These are phyloP conservation scores for Zosterops pallidus DNA, from an alignment of 2,113 vertebrate genomes.

Conservation along the genomic window DNA sequence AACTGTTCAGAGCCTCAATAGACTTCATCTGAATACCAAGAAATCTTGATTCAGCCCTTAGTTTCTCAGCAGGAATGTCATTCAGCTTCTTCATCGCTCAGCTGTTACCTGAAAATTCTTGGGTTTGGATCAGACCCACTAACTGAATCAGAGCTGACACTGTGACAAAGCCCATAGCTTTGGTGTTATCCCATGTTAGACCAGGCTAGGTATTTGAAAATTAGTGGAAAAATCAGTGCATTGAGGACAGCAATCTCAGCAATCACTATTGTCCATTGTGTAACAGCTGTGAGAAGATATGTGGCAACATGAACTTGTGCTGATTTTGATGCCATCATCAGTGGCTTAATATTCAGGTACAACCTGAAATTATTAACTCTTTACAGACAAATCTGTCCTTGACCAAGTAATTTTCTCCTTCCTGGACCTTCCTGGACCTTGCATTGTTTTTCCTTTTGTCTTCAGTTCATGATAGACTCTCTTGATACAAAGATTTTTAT, in stretches of 20 bases:
- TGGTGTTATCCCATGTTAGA: background rate
- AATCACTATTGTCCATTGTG: background rate
- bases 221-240: background rate
- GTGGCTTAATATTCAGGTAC: background rate
- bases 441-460: background rate
- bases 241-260: background rate
- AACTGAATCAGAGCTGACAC: background rate
- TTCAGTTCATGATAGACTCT: background rate
- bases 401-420: background rate
- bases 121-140: background rate
- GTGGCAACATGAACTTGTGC: background rate
- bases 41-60: background rate
- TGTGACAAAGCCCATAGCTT: background rate
- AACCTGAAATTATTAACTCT: background rate
- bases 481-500: background rate
- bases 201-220: background rate
- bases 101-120: background rate
- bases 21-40: background rate
- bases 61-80: background rate
- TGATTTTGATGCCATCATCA: fast-evolving
- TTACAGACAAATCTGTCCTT: background rate
- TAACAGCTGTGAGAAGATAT: background rate
- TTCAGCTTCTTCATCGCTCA: background rate
- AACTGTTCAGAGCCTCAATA: background rate
- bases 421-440: background rate